Conservation (phyloP, 1,140 invertebrate species). For the Drosophila sp. region DNA sequence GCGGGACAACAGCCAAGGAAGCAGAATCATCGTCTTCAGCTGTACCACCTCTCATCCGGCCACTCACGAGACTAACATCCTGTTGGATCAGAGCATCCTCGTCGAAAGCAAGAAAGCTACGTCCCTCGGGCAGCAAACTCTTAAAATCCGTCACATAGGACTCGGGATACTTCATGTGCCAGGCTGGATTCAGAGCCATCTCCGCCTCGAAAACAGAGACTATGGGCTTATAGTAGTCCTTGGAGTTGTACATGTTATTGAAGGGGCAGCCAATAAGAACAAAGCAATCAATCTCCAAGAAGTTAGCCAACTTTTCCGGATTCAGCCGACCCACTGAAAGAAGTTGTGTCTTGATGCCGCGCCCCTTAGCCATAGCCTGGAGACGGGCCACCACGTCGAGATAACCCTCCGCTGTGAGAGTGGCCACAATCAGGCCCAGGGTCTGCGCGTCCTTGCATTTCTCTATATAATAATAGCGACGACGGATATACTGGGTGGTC, state of each 20-base stretch:
- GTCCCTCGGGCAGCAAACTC: slow-evolving; percentile 88
- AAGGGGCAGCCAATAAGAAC: slow-evolving; percentile 95
- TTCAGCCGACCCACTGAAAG: slow-evolving; percentile 96
- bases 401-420: slow-evolving; percentile 92
- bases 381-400: slow-evolving; percentile 90
- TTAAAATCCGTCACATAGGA: slow-evolving; percentile 90
- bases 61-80: slow-evolving; percentile 89
- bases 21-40: slow-evolving; percentile 55
- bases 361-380: slow-evolving; percentile 88
- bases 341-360: slow-evolving; percentile 94
- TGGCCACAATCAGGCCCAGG: slow-evolving; percentile 94
- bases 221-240: slow-evolving; percentile 94
- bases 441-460: slow-evolving; percentile 93
- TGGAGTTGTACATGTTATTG: slow-evolving; percentile 91
- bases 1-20: slow-evolving; percentile 78
- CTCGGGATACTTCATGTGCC: slow-evolving; percentile 85
- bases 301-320: slow-evolving; percentile 95
- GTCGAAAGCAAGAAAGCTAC: slow-evolving; percentile 84
- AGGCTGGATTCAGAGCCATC: slow-evolving; percentile 89
- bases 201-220: slow-evolving; percentile 97
- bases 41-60: slow-evolving; percentile 84
- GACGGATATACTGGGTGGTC: slow-evolving; percentile 87
- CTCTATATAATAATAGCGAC: slow-evolving; percentile 92
- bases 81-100: slow-evolving; percentile 83
- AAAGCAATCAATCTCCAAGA: slow-evolving; percentile 93